These are phyloP conservation scores for Myotis yumanensis DNA, from an alignment of 2,113 vertebrate genomes.

Conservation along the genomic window DNA sequence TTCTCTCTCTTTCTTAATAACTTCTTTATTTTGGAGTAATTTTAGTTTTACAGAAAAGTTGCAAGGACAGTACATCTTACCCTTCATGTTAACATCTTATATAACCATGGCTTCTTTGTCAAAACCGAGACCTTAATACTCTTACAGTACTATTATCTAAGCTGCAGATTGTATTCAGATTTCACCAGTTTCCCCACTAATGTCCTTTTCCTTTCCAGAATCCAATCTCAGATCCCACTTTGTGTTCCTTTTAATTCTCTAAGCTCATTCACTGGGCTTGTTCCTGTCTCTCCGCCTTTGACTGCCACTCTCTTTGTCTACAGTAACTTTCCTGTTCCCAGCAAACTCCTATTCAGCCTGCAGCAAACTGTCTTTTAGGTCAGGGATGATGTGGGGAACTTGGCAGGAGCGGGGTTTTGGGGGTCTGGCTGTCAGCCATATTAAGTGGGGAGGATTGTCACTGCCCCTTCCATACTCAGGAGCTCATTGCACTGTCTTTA, in stretches of 20 bases:
- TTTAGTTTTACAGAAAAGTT: slow-evolving; percentile 12
- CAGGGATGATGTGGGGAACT: neutral
- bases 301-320: neutral
- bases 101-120: neutral
- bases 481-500: neutral
- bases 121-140: neutral
- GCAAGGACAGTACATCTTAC: neutral
- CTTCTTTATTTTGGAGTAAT: neutral
- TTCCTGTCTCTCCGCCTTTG: neutral
- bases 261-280: neutral
- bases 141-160: neutral
- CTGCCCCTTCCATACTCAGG: neutral
- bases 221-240: neutral
- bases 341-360: neutral
- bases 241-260: slow-evolving; percentile 5
- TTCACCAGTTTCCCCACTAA: neutral
- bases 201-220: neutral
- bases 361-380: neutral
- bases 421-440: neutral
- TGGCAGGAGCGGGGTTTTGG: neutral
- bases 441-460: neutral
- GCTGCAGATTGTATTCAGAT: neutral
- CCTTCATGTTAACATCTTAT: neutral
- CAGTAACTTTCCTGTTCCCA: neutral
- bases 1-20: neutral